These are phyloP conservation scores for Grantiella picta DNA, from an alignment of 2,113 vertebrate genomes.

Conservation along the genomic window DNA sequence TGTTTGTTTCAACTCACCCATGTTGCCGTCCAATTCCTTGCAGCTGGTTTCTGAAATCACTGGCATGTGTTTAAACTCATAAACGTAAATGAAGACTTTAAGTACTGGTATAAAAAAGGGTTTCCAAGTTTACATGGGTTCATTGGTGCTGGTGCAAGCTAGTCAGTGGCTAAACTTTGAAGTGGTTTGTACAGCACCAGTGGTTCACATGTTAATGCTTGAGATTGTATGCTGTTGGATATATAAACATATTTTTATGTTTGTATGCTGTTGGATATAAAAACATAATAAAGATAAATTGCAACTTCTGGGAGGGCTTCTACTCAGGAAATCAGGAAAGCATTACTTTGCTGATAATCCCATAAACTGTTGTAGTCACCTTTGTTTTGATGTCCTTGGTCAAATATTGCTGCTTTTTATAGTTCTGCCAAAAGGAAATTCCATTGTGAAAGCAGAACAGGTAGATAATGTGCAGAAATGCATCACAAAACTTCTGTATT, in stretches of 20 bases:
- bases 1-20: background rate
- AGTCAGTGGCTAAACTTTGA: background rate
- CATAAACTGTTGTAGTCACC: background rate
- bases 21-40: background rate
- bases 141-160: background rate
- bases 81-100: constrained; percentile 53
- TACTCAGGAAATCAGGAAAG: background rate
- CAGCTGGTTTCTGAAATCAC: constrained; percentile 41
- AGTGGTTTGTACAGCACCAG: background rate
- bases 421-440: background rate
- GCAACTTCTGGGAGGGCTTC: background rate
- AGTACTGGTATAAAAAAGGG: constrained; percentile 35
- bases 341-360: no score
- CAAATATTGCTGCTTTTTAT: background rate
- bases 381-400: background rate
- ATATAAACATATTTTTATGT: no score
- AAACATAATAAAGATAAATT: background rate
- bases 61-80: background rate
- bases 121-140: background rate
- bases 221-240: background rate
- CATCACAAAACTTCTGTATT: background rate
- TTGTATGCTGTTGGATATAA: background rate
- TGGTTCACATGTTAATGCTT: background rate
- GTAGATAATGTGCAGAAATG: background rate
- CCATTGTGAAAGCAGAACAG: background rate